These are phyloP conservation scores for Anguilla marmorata DNA, from an alignment of 2,797 vertebrate species.

Conservation along the genomic window DNA sequence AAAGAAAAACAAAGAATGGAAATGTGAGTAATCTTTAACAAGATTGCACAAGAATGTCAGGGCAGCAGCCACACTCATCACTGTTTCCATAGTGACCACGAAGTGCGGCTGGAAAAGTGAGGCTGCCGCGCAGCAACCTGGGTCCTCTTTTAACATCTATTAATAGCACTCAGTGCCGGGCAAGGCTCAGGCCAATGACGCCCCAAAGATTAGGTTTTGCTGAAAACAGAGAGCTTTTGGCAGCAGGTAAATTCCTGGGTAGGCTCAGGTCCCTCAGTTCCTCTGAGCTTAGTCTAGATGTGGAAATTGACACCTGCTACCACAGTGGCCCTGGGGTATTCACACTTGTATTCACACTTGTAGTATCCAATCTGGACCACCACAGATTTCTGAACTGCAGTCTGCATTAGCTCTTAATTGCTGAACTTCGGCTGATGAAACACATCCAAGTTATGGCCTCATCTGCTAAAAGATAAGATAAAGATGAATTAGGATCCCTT, in stretches of 20 bases:
- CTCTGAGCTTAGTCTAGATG: constrained; percentile 30
- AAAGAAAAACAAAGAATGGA: constrained; percentile 17
- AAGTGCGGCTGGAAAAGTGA: constrained; percentile 68
- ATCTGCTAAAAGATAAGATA: background rate
- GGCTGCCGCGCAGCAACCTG: constrained; percentile 48
- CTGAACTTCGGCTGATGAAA: background rate
- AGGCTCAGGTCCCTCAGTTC: constrained; percentile 22
- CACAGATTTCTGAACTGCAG: background rate
- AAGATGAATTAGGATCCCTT: background rate
- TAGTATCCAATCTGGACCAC: background rate
- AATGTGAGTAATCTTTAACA: constrained; percentile 40
- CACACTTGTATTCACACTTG: background rate
- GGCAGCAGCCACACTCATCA: constrained; percentile 64
- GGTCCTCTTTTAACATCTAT: constrained; percentile 41
- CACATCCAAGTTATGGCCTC: background rate
- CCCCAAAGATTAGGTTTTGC: constrained; percentile 6
- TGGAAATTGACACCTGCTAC: constrained; percentile 33
- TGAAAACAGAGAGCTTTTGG: background rate
- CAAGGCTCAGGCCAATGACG: constrained; percentile 42
- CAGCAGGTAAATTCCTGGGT: constrained; percentile 36
- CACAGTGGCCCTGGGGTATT: background rate
- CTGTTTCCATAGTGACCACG: constrained; percentile 76
- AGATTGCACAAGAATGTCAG: constrained; percentile 39
- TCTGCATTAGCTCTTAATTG: background rate
- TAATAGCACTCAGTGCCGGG: constrained; percentile 48